phyloP scores from a whole-genome alignment of 2,888 invertebrate species.

The Baccha elongata region DNA sequence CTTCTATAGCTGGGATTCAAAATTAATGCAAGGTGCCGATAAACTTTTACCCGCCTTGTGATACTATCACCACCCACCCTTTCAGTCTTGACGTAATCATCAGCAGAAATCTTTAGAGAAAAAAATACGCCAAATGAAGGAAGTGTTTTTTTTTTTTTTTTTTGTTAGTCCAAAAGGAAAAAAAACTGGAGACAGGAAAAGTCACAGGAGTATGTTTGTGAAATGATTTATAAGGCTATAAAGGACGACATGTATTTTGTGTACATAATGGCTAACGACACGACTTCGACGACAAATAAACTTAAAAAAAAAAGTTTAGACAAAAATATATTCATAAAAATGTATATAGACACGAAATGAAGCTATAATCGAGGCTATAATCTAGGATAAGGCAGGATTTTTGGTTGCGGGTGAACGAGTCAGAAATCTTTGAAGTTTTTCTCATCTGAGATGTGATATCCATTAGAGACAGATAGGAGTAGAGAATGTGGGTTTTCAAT shows the following conservation, averaged over 20 bases:
- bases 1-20: conserved; percentile 11
- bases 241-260: conserved; percentile 37
- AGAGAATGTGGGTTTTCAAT: conserved; percentile 9
- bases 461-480: conserved; percentile 27
- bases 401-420: not conserved
- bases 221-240: conserved; percentile 61
- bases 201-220: conserved; percentile 55
- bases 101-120: conserved; percentile 24
- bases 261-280: conserved; percentile 34
- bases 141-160: not conserved
- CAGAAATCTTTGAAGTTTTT: conserved; percentile 40
- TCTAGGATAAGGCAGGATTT: not conserved
- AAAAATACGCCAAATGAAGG: not conserved
- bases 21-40: conserved; percentile 69
- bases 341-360: conserved; percentile 8
- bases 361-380: conserved; percentile 40
- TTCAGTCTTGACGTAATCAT: conserved; percentile 46
- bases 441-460: conserved; percentile 22
- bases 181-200: conserved; percentile 41
- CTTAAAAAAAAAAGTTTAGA: conserved; percentile 15
- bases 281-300: conserved; percentile 26
- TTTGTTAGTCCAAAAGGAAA: not conserved
- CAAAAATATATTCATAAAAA: not conserved
- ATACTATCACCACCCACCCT: conserved; percentile 5
- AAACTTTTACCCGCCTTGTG: conserved; percentile 47